Evolutionary conservation across 2,888 invertebrate genomes (phyloP).

Genomic region (Ptilodon capucinus): DNA sequence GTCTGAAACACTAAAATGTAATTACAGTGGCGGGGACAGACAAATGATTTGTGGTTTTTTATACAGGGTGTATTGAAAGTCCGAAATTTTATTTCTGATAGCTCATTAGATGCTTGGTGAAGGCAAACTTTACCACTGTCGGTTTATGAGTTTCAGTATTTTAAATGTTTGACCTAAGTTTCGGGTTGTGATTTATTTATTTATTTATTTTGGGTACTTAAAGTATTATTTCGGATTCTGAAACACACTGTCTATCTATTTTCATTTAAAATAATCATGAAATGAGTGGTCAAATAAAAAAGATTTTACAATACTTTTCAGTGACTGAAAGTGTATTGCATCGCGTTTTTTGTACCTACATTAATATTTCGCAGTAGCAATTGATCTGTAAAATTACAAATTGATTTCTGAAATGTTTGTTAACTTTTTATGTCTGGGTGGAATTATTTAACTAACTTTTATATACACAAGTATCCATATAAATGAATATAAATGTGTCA

Average conservation of each 20-base stretch:
- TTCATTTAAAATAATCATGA: neutral
- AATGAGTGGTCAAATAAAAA: neutral
- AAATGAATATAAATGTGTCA: no score
- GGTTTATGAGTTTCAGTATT: no score
- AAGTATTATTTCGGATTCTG: no score
- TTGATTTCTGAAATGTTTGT: neutral
- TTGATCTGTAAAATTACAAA: neutral
- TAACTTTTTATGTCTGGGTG: neutral
- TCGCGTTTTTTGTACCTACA: neutral
- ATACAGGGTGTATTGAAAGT: no score
- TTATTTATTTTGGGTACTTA: no score
- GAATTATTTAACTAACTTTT: neutral
- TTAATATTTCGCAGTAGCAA: neutral
- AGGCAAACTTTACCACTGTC: no score
- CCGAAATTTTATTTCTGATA: no score
- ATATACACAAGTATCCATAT: no score
- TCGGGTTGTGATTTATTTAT: no score
- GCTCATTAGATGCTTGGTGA: no score
- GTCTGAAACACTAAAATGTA: constrained; percentile 32
- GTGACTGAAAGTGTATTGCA: neutral
- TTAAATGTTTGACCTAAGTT: no score
- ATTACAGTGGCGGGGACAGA: constrained; percentile 27
- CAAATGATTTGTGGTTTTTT: constrained; percentile 18
- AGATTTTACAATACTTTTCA: neutral
- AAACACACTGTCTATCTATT: no score